These are phyloP conservation scores for Cephalotes varians DNA, from an alignment of 2,888 invertebrate species.

Conservation along the genomic window DNA sequence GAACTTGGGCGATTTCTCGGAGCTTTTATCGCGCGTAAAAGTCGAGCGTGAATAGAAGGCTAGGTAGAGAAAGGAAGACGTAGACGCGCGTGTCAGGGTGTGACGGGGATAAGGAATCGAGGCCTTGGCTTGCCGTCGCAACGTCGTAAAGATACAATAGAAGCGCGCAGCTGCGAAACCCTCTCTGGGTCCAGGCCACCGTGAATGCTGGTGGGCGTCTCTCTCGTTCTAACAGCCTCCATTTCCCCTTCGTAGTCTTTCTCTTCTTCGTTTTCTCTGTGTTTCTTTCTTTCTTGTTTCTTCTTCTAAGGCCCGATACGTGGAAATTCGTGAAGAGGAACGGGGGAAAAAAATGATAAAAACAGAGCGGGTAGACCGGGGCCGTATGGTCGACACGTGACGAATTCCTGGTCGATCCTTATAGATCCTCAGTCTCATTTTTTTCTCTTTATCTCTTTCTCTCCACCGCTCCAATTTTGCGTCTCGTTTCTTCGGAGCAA, in stretches of 20 bases:
- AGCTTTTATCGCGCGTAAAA: slow-evolving; percentile 34
- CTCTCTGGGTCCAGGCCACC: slow-evolving; percentile 64
- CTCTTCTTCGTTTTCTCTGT: not conserved
- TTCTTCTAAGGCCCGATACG: not conserved
- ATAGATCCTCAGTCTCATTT: slow-evolving; percentile 9
- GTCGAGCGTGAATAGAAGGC: not conserved
- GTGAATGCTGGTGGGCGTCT: slow-evolving; percentile 49
- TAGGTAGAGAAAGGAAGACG: not conserved
- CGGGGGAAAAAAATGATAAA: slow-evolving; percentile 13
- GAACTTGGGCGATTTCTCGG: slow-evolving; percentile 5
- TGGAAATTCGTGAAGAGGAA: slow-evolving; percentile 1
- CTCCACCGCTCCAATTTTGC: slow-evolving; percentile 23
- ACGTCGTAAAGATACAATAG: slow-evolving; percentile 72
- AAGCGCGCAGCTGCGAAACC: slow-evolving; percentile 64
- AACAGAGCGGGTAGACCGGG: not conserved
- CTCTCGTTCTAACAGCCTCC: slow-evolving; percentile 15
- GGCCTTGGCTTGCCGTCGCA: slow-evolving; percentile 54
- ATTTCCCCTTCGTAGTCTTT: slow-evolving; percentile 8
- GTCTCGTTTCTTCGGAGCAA: slow-evolving; percentile 35
- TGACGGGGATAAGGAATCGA: slow-evolving; percentile 18
- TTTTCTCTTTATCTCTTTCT: not conserved
- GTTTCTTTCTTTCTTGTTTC: slow-evolving; percentile 2
- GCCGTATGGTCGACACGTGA: slow-evolving; percentile 54
- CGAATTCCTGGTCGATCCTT: slow-evolving; percentile 54
- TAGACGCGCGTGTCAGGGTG: slow-evolving; percentile 6